Evolutionary conservation across 92 coral and sea anemone genomes (phyloP).

Genomic region (Anthopleura xanthogrammica): DNA sequence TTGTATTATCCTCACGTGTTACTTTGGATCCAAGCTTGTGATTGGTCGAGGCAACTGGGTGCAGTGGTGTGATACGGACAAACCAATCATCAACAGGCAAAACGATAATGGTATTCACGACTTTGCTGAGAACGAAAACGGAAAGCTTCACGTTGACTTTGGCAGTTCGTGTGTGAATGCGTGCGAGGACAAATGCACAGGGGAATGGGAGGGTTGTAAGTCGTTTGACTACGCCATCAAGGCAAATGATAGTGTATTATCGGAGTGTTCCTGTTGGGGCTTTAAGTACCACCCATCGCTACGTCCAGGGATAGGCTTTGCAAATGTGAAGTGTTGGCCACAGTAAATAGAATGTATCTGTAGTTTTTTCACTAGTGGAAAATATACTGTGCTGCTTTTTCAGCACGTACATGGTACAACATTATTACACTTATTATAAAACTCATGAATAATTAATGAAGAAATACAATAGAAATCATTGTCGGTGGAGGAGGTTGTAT

Average conservation of each 20-base stretch:
- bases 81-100: not conserved
- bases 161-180: not conserved
- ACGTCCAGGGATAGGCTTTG: not conserved
- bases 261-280: constrained; percentile 2
- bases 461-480: too few relatives aligned
- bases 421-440: too few relatives aligned
- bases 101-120: not conserved
- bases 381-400: too few relatives aligned
- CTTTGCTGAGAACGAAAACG: not conserved
- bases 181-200: not conserved
- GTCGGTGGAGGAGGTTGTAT: too few relatives aligned
- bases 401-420: too few relatives aligned
- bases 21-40: constrained; percentile 3
- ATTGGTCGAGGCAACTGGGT: constrained; percentile 18
- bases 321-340: constrained; percentile 10
- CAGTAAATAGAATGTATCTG: not conserved
- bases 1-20: constrained; percentile 1
- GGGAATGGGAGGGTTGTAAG: constrained; percentile 14
- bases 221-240: constrained; percentile 1
- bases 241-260: not conserved
- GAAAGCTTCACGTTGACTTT: not conserved
- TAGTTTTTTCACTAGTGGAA: too few relatives aligned
- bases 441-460: too few relatives aligned
- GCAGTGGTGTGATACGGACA: constrained; percentile 6
- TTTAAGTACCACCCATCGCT: not conserved